Base-by-base conservation (phyloP, 2,797 vertebrate species). In the Oryzias dopingdopingensis region DNA sequence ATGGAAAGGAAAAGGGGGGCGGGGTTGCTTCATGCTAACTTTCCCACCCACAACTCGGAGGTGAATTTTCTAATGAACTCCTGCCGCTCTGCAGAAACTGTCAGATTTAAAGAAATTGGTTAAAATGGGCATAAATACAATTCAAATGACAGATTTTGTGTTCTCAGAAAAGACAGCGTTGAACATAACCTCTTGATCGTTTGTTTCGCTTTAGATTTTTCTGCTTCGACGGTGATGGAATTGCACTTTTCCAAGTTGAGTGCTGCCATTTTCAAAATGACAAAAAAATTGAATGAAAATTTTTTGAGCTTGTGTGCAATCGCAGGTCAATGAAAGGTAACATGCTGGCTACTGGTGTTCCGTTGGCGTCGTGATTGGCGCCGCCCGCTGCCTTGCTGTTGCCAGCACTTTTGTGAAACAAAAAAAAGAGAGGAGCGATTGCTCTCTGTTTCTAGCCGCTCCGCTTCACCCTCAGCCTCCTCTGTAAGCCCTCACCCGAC, bases 391-490 rank as follows among this genome's bases (percentile, higher is more conserved):
- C 44, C 50, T 52, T 17, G 41, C 60, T 62, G 24, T 56, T 58
- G 63, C 49, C 59, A 53, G 51, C 49, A 5, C 1, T 56, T 37
- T 54, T 58, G 44, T 51, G 47, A 1, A 17, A 4, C 20, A 68
- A 12, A 5, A 13, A 51, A 15, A 57, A 16, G 55, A 42, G 13
- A 22, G 20, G 42, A 72, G 62, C 70, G 56, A 63, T 71, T 37
- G 59, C 22, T 79, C 71, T 42, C 46, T 55, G 53, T 70, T 64
- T 66, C 37, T 45, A 10, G 40, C 51, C 22, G 55, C 56, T 59
- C 52, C 72, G 62, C 26, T 14, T 56, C 14, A 12, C 48, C 74
- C 58, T 65, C 47, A 22, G 41, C 49, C 41, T 48, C 58, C 32
- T 42, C 15, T 44, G 52, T 24, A 18, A 45, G 42, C 57, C 58